Conservation (phyloP, 2,888 invertebrate species). For the Pristionchus mayeri region DNA sequence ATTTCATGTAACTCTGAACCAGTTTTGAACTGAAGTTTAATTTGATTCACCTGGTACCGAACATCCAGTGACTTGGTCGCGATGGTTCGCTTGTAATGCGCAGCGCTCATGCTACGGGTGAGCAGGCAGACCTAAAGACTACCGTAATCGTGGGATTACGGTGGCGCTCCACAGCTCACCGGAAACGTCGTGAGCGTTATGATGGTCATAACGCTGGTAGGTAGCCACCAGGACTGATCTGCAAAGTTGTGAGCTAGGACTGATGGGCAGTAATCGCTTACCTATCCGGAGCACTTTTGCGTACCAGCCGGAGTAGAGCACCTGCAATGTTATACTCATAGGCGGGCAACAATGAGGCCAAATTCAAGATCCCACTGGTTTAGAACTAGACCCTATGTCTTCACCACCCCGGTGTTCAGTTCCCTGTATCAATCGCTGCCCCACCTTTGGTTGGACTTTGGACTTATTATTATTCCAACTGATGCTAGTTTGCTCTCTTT, state of each 20-base stretch:
- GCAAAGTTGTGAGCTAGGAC: not conserved
- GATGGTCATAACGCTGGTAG: conserved; percentile 17
- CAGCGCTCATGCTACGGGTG: not conserved
- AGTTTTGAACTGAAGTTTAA: no score
- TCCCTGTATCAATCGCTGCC: no score
- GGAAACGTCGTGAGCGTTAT: conserved; percentile 31
- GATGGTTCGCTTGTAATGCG: conserved; percentile 33
- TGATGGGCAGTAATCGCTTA: not conserved
- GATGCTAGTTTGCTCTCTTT: no score
- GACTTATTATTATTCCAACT: no score
- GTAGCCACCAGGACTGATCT: conserved; percentile 12
- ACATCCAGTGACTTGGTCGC: conserved; percentile 6
- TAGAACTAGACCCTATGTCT: no score
- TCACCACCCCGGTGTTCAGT: no score
- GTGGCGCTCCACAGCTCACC: not conserved
- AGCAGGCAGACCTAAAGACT: conserved; percentile 28
- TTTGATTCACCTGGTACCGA: conserved; percentile 23
- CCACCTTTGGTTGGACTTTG: no score
- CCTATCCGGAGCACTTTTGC: not conserved
- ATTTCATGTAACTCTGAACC: no score
- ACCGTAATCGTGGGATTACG: no score
- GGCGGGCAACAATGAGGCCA: no score
- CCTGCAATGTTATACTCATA: not conserved
- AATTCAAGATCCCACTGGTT: no score
- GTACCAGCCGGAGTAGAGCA: conserved; percentile 33